Percentiles rank a stretch among this genome's conserved stretches.
These are phyloP conservation scores for Agrilus mali DNA, from an alignment of 2,888 invertebrate species.

Conservation along the genomic window DNA sequence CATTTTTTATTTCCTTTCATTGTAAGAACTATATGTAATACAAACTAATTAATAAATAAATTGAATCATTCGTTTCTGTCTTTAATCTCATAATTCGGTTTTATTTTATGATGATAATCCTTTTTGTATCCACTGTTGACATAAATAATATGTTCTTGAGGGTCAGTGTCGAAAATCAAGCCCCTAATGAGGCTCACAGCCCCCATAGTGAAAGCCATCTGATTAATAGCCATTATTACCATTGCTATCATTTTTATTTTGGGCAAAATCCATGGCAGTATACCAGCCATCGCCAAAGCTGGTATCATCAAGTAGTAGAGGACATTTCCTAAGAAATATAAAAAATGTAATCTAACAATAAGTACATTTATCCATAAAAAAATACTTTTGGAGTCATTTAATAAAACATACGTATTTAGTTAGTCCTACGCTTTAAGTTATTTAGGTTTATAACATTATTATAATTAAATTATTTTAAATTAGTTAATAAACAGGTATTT, in stretches of 20 bases:
- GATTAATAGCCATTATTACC: slow-evolving; percentile 48
- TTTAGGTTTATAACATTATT: too few species aligned
- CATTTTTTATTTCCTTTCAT: too few species aligned
- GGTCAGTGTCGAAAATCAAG: slow-evolving; percentile 42
- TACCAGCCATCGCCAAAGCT: slow-evolving; percentile 50
- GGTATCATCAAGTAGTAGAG: slow-evolving; percentile 48
- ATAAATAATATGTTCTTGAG: slow-evolving; percentile 43
- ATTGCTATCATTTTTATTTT: slow-evolving; percentile 53
- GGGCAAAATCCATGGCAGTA: slow-evolving; percentile 55
- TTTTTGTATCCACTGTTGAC: slow-evolving; percentile 44
- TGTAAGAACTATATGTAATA: not conserved
- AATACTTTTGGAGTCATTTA: too few species aligned
- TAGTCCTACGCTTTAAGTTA: too few species aligned
- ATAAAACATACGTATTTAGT: too few species aligned
- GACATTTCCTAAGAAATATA: slow-evolving; percentile 5
- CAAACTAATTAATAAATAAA: not conserved
- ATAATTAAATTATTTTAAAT: too few species aligned
- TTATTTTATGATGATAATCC: slow-evolving; percentile 21
- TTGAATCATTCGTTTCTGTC: not conserved
- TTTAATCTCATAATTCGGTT: too few species aligned
- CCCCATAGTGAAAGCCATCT: slow-evolving; percentile 52
- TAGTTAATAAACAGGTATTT: too few species aligned
- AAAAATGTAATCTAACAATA: too few species aligned
- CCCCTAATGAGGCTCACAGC: slow-evolving; percentile 44
- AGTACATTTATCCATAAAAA: too few species aligned